These are phyloP conservation scores for Apocrypta bakeri DNA, from an alignment of 1,140 invertebrate species.

Conservation along the genomic window DNA sequence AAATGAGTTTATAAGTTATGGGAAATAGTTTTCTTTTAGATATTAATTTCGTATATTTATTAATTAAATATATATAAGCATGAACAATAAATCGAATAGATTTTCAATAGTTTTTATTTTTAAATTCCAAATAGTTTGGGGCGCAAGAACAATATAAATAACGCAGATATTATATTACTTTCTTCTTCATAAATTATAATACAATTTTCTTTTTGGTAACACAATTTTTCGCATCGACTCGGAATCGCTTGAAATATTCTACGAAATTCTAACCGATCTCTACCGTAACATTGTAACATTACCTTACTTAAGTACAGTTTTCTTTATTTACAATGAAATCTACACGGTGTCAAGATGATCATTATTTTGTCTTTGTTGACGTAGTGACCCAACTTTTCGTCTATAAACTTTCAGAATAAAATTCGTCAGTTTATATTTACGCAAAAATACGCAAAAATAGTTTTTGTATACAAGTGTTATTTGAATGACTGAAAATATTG, in stretches of 20 bases:
- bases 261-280: conserved; percentile 4
- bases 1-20: too few relatives aligned
- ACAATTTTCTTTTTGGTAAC: conserved; percentile 44
- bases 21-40: too few relatives aligned
- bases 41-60: too few relatives aligned
- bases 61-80: background rate
- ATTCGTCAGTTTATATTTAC: background rate
- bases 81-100: background rate
- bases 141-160: conserved; percentile 35
- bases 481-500: background rate
- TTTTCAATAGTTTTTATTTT: conserved; percentile 38
- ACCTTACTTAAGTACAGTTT: conserved; percentile 47
- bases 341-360: conserved; percentile 20
- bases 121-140: conserved; percentile 6
- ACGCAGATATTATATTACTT: conserved; percentile 39
- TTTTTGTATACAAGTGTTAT: too few relatives aligned
- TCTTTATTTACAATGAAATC: conserved; percentile 52
- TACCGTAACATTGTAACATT: conserved; percentile 10
- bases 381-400: background rate
- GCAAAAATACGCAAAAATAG: too few relatives aligned
- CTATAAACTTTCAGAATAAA: background rate
- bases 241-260: conserved; percentile 25
- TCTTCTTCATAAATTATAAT: conserved; percentile 39
- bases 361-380: background rate
- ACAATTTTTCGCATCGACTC: conserved; percentile 29